A percentile compares a stretch with the other conserved stretches of the same genome.
These are phyloP conservation scores for Oreochromis niloticus DNA, from an alignment of 2,113 vertebrate species.

Conservation along the genomic window DNA sequence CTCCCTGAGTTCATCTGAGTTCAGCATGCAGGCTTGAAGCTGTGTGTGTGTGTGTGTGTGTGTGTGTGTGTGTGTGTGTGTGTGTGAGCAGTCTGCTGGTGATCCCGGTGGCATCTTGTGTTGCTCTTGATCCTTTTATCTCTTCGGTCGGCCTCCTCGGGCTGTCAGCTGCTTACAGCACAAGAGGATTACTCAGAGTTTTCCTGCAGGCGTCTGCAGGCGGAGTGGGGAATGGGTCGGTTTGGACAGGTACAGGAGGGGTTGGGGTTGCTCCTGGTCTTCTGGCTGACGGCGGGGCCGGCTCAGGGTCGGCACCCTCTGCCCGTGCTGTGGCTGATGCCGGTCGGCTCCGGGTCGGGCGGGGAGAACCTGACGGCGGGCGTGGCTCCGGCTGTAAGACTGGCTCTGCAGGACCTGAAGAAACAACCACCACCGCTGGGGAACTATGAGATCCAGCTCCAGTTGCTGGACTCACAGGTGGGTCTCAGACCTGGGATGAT, in stretches of 20 bases:
- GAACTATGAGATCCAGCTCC: slow-evolving; percentile 73
- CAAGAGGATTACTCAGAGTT: slow-evolving; percentile 15
- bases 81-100: not conserved
- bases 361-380: slow-evolving; percentile 56
- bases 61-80: not conserved
- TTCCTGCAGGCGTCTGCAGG: not conserved
- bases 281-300: not conserved
- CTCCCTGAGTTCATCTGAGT: not conserved
- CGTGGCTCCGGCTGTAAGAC: slow-evolving; percentile 59
- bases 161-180: not conserved
- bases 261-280: not conserved
- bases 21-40: not conserved
- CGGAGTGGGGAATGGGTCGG: not conserved
- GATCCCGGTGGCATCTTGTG: not conserved
- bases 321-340: slow-evolving; percentile 73
- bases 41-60: not conserved
- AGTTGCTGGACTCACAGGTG: slow-evolving; percentile 73
- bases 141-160: not conserved
- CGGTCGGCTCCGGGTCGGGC: slow-evolving; percentile 37
- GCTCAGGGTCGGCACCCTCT: slow-evolving; percentile 51
- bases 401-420: slow-evolving; percentile 77
- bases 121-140: slow-evolving; percentile 36
- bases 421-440: slow-evolving; percentile 66
- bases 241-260: not conserved
- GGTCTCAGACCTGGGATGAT: not conserved